These are phyloP conservation scores for Syrrhaptes paradoxus DNA, from an alignment of 2,113 vertebrate species.

Conservation along the genomic window DNA sequence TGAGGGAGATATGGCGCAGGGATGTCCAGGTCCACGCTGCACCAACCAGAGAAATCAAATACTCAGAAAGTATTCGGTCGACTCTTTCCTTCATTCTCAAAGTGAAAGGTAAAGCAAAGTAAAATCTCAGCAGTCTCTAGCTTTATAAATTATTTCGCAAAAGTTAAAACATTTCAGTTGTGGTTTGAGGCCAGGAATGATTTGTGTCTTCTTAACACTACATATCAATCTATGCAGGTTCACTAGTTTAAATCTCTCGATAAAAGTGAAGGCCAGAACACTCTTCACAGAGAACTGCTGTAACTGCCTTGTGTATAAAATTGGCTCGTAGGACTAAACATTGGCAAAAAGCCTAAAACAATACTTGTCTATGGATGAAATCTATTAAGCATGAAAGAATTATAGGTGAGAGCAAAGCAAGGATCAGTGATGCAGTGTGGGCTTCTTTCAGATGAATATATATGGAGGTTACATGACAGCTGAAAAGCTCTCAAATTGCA, in stretches of 20 bases:
- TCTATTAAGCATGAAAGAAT: constrained; percentile 5
- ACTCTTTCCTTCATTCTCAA: not conserved
- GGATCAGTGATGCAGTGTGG: not conserved
- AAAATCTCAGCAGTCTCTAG: not conserved
- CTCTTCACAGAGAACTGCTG: not conserved
- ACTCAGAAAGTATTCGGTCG: not conserved
- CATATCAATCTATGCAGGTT: not conserved
- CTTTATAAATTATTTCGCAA: not conserved
- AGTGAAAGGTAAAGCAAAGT: not conserved
- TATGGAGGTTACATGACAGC: not conserved
- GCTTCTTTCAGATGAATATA: not conserved
- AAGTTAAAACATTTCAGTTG: not conserved
- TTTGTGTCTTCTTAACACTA: not conserved
- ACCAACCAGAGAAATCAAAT: not conserved
- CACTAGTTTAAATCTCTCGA: not conserved
- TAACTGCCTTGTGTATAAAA: not conserved
- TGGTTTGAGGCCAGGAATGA: not conserved
- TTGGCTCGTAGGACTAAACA: not conserved
- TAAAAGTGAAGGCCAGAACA: not conserved
- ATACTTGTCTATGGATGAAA: constrained; percentile 20
- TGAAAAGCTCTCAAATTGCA: not conserved
- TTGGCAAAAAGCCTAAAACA: constrained; percentile 47
- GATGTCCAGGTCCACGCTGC: not conserved
- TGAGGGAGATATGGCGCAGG: not conserved
- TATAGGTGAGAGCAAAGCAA: constrained; percentile 3